Evolutionary conservation across 1,140 invertebrate species (phyloP).

Genomic region (Trachelipus rathkii): DNA sequence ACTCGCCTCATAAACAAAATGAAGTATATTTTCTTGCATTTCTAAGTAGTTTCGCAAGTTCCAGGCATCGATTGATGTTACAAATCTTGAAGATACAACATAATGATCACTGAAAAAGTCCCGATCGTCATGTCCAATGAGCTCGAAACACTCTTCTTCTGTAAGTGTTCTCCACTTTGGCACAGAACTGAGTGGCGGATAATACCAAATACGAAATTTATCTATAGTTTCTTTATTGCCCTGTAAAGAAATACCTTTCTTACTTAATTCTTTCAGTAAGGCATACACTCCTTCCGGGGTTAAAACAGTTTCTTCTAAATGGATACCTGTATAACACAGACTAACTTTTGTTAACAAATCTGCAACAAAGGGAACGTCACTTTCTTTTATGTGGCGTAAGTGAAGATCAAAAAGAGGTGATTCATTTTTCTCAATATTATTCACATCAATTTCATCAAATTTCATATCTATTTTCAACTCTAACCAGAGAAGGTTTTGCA

Average conservation of each 20-base stretch:
- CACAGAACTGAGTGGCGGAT: constrained; percentile 27
- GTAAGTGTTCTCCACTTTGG: constrained; percentile 4
- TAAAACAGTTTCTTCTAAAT: constrained; percentile 33
- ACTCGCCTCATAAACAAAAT: constrained; percentile 35
- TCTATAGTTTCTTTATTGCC: constrained; percentile 25
- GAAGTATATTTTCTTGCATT: constrained; percentile 31
- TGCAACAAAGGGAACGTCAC: constrained; percentile 24
- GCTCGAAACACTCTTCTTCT: constrained; percentile 26
- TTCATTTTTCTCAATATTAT: constrained; percentile 13
- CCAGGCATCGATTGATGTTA: constrained; percentile 38
- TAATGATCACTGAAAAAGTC: constrained; percentile 39
- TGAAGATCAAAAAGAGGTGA: constrained; percentile 37
- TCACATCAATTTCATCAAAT: constrained; percentile 30
- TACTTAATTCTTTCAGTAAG: constrained; percentile 36
- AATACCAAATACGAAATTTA: constrained; percentile 39
- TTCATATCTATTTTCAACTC: constrained; percentile 39
- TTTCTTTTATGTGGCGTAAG: constrained; percentile 25
- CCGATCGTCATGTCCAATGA: constrained; percentile 39
- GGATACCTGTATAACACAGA: constrained; percentile 35
- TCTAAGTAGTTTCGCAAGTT: constrained; percentile 37
- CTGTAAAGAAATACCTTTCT: constrained; percentile 27
- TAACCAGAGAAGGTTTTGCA: constrained; percentile 34
- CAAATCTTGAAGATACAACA: constrained; percentile 31
- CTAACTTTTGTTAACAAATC: constrained; percentile 32
- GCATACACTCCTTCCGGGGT: constrained; percentile 39